Conservation (phyloP, 2,113 vertebrate genomes). For the Plotosus lineatus region DNA sequence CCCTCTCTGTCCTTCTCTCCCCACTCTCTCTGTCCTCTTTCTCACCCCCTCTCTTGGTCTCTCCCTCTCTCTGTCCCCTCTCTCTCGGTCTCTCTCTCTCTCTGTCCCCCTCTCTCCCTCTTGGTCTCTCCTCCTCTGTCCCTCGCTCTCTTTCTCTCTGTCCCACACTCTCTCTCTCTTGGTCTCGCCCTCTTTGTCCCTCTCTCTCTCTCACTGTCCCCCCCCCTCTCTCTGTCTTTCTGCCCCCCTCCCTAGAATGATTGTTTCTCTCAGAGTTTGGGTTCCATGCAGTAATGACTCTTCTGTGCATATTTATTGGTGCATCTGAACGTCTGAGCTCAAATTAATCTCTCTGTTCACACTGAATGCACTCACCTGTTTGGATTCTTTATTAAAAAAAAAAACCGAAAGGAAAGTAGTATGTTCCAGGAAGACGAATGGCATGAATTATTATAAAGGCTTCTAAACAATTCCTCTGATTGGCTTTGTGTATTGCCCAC, state of each 20-base stretch:
- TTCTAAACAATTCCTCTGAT: background rate
- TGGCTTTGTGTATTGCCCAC: background rate
- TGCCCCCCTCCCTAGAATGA: too few species aligned
- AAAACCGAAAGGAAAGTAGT: background rate
- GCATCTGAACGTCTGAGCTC: conserved; percentile 59
- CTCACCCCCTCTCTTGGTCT: too few species aligned
- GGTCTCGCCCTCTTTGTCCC: too few species aligned
- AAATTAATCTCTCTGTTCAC: background rate
- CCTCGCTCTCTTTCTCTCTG: too few species aligned
- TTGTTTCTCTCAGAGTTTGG: conserved; percentile 43
- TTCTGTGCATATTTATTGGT: conserved; percentile 40
- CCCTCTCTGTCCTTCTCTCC: too few species aligned
- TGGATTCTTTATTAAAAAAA: background rate
- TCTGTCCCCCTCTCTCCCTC: conserved; percentile 56
- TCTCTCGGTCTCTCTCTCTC: too few species aligned
- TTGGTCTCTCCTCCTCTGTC: too few species aligned
- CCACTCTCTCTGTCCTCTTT: conserved; percentile 56
- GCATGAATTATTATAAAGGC: background rate
- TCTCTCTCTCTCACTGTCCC: too few species aligned
- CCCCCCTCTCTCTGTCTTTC: conserved; percentile 56
- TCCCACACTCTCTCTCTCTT: conserved; percentile 56
- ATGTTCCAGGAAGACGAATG: conserved; percentile 6
- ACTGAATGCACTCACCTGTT: conserved; percentile 11
- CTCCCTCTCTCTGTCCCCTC: too few species aligned
- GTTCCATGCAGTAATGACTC: conserved; percentile 9